phyloP scores from a whole-genome alignment of 2,113 vertebrate species.

The Phodopus roborovskii region DNA sequence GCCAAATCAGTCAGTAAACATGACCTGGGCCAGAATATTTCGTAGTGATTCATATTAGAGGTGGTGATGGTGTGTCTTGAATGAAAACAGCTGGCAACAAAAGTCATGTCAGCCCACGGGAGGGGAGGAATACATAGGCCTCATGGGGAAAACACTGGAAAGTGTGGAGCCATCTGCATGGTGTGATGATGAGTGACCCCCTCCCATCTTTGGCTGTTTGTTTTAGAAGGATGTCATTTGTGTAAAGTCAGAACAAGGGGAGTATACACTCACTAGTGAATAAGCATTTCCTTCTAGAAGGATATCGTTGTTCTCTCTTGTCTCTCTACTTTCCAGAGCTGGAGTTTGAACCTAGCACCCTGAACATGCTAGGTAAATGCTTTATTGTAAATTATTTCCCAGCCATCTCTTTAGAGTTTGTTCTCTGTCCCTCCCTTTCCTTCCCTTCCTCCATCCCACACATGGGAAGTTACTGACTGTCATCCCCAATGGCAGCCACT shows the following conservation, averaged over 20 bases:
- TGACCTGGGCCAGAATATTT: not conserved
- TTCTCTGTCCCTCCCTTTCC: not conserved
- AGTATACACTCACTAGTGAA: not conserved
- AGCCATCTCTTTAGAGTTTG: not conserved
- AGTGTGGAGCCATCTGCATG: no score
- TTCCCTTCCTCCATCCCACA: not conserved
- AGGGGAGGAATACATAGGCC: not conserved
- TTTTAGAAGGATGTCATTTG: not conserved
- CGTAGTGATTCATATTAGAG: slow-evolving; percentile 25
- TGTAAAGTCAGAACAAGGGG: not conserved
- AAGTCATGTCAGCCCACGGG: not conserved
- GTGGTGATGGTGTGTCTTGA: not conserved
- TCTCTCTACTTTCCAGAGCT: not conserved
- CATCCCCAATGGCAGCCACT: not conserved
- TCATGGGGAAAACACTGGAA: not conserved
- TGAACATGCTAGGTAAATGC: no score
- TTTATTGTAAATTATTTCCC: not conserved
- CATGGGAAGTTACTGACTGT: not conserved
- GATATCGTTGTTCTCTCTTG: not conserved
- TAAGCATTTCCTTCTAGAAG: not conserved
- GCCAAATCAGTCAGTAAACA: slow-evolving; percentile 20
- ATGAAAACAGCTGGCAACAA: not conserved
- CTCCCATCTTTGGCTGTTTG: not conserved
- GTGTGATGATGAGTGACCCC: not conserved
- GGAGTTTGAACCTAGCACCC: not conserved